Base-by-base conservation (phyloP, 2,888 invertebrate species). In the Phasia obesa region DNA sequence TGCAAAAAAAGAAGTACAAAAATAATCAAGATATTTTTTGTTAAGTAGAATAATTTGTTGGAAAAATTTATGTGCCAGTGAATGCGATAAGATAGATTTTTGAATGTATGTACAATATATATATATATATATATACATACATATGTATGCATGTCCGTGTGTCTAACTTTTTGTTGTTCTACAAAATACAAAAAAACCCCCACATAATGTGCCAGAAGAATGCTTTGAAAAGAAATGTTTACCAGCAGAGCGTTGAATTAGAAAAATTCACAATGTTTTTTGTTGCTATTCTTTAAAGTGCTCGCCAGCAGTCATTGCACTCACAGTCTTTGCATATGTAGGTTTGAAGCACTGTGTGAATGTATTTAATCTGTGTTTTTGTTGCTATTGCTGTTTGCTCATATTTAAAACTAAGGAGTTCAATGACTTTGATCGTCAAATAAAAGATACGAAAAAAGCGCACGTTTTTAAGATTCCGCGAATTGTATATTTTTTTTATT, bases 271-370 rank as follows among this genome's bases (percentile, higher is more conserved):
- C 27, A 0, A 55, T 13, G 13, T 27, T 19, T 67, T 9, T 64
- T 78, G 44, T 64, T 70, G 47, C 6, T 62, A 17, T 44, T 75
- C 57, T 47, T 55, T 19, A 9, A 60, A 78, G 49, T 64, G 59
- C 31, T 74, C 64, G 55, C 51, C 53, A 42, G 47, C 78, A 78
- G 77, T 83, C 70, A 83, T 71, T 83, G 83, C 83, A 83, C 79
- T 79, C 79, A 70, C 23, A 51, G 57, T 62, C 35, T 47, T 23
- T 78, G 44, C 47, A 55, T 70, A 51, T 51, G 38, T 17, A 60
- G 25, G 6, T 70, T 19, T 49, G 62, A 71, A 11, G 13, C 4
- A 70, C 25, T 75, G 59, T 73, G 57, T 57, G 71, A 42, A 23
- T 67, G n/a, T 27, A 31, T 74, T 55, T 65, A 75, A 73, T 60